Evolutionary conservation across 2,888 invertebrate genomes (phyloP).

Genomic region (Lepidonotus clava): DNA sequence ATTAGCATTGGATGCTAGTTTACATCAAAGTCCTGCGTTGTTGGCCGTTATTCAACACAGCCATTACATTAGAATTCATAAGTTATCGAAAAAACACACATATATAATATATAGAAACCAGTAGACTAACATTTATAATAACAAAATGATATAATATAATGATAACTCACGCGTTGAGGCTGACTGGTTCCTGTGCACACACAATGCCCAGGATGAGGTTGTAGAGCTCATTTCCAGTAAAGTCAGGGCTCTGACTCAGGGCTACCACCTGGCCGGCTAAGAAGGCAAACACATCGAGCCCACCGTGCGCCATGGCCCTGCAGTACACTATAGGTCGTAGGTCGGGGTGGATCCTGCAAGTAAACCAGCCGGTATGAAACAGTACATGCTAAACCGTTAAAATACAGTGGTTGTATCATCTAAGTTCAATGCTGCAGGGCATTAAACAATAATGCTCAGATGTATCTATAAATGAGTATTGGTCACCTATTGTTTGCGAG

Average conservation of each 20-base stretch:
- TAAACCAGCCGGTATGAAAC: not conserved
- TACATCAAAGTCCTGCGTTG: not conserved
- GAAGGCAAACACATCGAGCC: not conserved
- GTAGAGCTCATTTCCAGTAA: not conserved
- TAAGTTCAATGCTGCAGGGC: too few species aligned
- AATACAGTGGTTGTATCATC: not conserved
- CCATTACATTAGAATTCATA: not conserved
- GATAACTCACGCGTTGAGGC: not conserved
- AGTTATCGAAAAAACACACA: not conserved
- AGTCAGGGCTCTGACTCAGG: not conserved
- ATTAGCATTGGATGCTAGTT: not conserved
- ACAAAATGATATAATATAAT: not conserved
- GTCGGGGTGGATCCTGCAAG: slow-evolving; percentile 28
- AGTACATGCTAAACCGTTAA: not conserved
- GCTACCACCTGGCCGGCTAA: not conserved
- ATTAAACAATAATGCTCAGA: not conserved
- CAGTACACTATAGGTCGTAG: slow-evolving; percentile 19
- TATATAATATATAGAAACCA: not conserved
- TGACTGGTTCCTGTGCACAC: slow-evolving; percentile 20
- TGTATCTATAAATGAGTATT: not conserved
- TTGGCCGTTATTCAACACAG: not conserved
- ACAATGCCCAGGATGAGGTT: not conserved
- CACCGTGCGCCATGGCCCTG: slow-evolving; percentile 11
- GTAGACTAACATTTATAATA: not conserved
- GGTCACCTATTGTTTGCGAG: not conserved